Evolutionary conservation across 2,113 vertebrate genomes (phyloP), one percentile per base, ranked within the genome.

Genomic region (Tretioscincus oriximinensis): DNA sequence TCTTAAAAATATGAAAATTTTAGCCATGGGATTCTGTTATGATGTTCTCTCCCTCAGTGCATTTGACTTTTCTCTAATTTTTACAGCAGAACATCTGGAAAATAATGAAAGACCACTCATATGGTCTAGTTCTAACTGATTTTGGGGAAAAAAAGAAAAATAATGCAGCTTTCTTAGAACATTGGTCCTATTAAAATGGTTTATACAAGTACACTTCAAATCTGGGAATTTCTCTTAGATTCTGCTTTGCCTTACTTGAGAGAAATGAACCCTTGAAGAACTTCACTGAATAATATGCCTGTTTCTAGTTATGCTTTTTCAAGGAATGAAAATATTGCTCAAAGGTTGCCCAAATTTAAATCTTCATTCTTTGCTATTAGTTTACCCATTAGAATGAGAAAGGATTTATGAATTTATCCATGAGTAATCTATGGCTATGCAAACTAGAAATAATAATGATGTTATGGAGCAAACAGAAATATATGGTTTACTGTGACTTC

Each of bases 11-110:
- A 18, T 58, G 54, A 58, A 58, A 18, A 18, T 58, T 14, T 18
- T 58, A 58, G 54, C 14, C 54, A 58, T 58, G 16, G 11, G 54
- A 18, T 58, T 58, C 54, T 58, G 12, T 58, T 58, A 58, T 58
- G 54, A 18, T 12, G 4, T 18, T 58, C 54, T 18, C 54, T 12
- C 51, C 51, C 14, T 18, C 54, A 79, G 16, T 83, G 69, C 58
- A 26, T 73, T 31, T 67, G 35, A 79, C 29, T 1, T 60, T 16
- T 51, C 26, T 80, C 69, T 1, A 1, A 73, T 58, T 73, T 58
- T 47, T 67, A 47, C 3, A 47, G 74, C 67, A 79, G 66, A 60
- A 45, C 22, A 85, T 31, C 29, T 82, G 79, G 26, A 84, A 85
- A 73, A 28, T 3, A 5, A 35, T 71, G 51, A 41, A 26, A 26